Evolutionary conservation across 2,888 invertebrate genomes (phyloP).

Genomic region (Ecliptopera silaceata): DNA sequence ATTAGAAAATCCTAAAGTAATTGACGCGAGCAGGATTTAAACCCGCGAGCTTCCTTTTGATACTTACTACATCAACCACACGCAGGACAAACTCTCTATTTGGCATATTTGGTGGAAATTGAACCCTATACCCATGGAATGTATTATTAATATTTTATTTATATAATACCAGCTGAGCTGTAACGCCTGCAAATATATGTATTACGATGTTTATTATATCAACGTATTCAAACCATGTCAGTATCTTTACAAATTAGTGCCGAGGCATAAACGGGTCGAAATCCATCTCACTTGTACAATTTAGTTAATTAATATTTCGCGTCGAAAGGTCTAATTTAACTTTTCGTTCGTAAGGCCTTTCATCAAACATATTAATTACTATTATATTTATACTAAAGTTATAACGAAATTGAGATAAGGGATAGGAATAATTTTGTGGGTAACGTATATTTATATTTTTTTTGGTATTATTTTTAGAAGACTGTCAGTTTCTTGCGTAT

Average conservation of each 20-base stretch:
- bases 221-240: background rate
- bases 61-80: too few species aligned
- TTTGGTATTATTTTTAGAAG: background rate
- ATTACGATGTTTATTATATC: background rate
- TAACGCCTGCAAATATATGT: too few species aligned
- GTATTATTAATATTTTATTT: too few species aligned
- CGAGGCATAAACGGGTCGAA: background rate
- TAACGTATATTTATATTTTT: background rate
- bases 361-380: conserved; percentile 16
- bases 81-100: too few species aligned
- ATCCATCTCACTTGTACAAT: conserved; percentile 50
- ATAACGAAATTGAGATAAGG: conserved; percentile 1
- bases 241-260: background rate
- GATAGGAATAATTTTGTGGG: background rate
- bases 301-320: conserved; percentile 69
- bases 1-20: too few species aligned
- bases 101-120: too few species aligned
- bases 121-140: too few species aligned
- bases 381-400: conserved; percentile 5
- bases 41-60: too few species aligned
- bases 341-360: conserved; percentile 11
- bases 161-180: too few species aligned
- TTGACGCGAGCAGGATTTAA: too few species aligned
- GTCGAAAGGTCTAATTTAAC: conserved; percentile 57
- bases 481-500: too few species aligned